phyloP scores from a whole-genome alignment of 2,888 invertebrate species.

The Megaustenia siamemsis region DNA sequence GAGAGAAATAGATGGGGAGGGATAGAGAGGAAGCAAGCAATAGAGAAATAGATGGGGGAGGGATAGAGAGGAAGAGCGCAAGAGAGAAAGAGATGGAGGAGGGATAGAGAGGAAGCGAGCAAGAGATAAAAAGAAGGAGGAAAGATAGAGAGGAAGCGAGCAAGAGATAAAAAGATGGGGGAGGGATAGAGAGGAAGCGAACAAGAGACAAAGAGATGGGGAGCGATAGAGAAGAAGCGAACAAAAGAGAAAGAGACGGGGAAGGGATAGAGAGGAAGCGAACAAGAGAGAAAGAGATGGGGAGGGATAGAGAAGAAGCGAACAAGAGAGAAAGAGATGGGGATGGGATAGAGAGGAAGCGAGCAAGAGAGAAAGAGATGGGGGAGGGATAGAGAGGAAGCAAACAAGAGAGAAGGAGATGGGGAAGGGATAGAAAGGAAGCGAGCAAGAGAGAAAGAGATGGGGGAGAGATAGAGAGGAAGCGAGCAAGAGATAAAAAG shows the following conservation, averaged over 20 bases:
- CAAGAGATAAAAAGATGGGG: neutral
- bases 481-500: neutral
- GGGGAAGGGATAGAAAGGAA: neutral
- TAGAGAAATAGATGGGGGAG: slow-evolving; percentile 13
- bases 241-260: neutral
- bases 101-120: neutral
- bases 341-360: neutral
- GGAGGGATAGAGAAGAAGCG: neutral
- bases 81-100: slow-evolving; percentile 4
- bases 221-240: neutral
- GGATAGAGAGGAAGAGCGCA: slow-evolving; percentile 3
- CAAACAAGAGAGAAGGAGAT: too few species aligned
- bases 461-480: neutral
- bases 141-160: neutral
- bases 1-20: neutral
- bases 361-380: neutral
- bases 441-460: too few species aligned
- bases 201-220: neutral
- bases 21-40: neutral
- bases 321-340: neutral
- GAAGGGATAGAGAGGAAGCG: neutral
- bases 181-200: neutral
- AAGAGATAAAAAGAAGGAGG: neutral
- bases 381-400: neutral
- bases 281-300: neutral